These are phyloP conservation scores for Spheniscus mendiculus DNA, from an alignment of 2,113 vertebrate species.

Conservation along the genomic window DNA sequence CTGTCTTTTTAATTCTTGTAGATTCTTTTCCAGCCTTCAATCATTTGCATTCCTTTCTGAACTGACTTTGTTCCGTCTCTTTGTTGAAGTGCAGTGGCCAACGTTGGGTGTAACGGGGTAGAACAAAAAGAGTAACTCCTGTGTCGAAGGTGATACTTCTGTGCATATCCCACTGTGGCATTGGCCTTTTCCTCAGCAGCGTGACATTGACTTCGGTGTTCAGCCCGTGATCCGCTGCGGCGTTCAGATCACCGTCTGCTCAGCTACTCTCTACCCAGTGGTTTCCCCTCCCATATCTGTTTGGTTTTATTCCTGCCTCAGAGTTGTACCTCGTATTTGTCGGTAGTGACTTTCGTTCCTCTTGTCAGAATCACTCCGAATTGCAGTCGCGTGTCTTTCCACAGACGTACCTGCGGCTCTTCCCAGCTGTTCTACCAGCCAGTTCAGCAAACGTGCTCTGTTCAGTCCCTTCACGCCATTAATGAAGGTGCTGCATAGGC, in stretches of 20 bases:
- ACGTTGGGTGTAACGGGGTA: rapidly evolving
- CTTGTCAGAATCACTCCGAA: too few species aligned
- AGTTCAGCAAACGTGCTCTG: rapidly evolving
- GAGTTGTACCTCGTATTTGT: too few species aligned
- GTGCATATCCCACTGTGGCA: rapidly evolving
- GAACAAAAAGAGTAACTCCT: too few species aligned
- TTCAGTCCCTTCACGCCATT: too few species aligned
- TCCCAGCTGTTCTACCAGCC: neutral
- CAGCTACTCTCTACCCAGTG: rapidly evolving
- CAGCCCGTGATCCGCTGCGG: rapidly evolving
- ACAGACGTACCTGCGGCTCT: neutral
- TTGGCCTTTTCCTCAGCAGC: neutral
- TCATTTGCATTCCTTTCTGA: neutral
- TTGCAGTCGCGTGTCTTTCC: neutral
- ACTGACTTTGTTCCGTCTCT: neutral
- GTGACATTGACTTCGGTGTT: neutral
- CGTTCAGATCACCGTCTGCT: too few species aligned
- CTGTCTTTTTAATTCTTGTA: neutral
- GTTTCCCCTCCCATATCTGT: neutral
- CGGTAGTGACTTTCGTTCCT: neutral
- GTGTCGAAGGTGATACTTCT: neutral
- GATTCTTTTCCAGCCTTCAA: neutral
- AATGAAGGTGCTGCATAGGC: neutral
- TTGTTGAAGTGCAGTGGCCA: neutral
- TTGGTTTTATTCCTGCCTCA: neutral